Conservation (phyloP, 2,888 invertebrate species). For the Tortrix viridana region DNA sequence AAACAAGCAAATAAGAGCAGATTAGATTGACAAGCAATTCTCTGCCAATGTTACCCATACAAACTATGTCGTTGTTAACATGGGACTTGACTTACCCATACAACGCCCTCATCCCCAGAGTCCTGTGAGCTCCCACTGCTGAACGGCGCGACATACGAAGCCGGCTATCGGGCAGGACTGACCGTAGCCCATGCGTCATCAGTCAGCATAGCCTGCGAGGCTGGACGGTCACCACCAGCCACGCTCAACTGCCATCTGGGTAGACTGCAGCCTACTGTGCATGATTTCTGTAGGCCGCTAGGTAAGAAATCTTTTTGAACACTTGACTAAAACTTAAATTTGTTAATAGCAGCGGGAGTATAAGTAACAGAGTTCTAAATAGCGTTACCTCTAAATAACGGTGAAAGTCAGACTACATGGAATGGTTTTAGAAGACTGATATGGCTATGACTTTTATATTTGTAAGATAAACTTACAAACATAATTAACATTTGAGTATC, state of each 20-base stretch:
- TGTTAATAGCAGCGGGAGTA: too few relatives aligned
- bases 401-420: too few relatives aligned
- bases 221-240: conserved; percentile 79
- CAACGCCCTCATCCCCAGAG: conserved; percentile 63
- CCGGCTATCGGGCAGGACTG: conserved; percentile 90
- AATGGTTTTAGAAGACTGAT: too few relatives aligned
- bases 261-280: conserved; percentile 85
- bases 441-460: too few relatives aligned
- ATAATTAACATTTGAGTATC: too few relatives aligned
- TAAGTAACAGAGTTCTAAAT: too few relatives aligned
- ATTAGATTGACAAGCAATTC: too few relatives aligned
- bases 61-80: background rate
- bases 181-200: conserved; percentile 92
- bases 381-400: too few relatives aligned
- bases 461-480: too few relatives aligned
- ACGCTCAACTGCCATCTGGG: conserved; percentile 87
- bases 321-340: too few relatives aligned
- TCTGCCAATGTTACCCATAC: background rate
- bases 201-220: conserved; percentile 89
- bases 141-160: conserved; percentile 88
- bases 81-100: background rate
- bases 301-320: conserved; percentile 62
- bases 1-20: too few relatives aligned
- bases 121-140: conserved; percentile 89
- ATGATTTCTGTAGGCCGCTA: conserved; percentile 77